A percentile compares a stretch with the other conserved stretches of the same genome.
Conservation (phyloP, 2,888 invertebrate genomes). For the Spialia ferax region DNA sequence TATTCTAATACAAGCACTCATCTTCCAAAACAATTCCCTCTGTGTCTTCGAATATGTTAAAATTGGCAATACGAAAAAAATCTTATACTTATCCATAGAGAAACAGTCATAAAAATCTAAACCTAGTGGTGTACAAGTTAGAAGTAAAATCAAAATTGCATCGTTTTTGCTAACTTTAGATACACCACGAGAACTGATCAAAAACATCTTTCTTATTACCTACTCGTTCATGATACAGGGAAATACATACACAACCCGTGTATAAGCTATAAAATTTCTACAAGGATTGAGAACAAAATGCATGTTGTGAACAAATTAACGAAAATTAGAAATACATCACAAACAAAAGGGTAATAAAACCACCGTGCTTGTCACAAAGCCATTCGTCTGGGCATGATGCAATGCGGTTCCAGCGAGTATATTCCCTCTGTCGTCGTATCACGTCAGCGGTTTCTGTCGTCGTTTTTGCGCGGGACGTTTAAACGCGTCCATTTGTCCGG, state of each 20-base stretch:
- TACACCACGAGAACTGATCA: too few species aligned
- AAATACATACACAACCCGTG: too few species aligned
- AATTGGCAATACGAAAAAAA: background rate
- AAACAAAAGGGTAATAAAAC: background rate
- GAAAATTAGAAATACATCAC: background rate
- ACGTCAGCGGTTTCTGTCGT: constrained; percentile 3
- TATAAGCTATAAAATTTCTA: too few species aligned
- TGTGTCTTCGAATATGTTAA: background rate
- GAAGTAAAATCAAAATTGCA: too few species aligned
- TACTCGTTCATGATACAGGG: too few species aligned
- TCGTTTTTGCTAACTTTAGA: too few species aligned
- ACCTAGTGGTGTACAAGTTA: too few species aligned
- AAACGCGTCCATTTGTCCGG: constrained; percentile 53
- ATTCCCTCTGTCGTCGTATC: constrained; percentile 6
- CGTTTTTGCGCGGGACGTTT: constrained; percentile 38
- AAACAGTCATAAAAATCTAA: too few species aligned
- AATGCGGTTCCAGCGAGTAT: constrained; percentile 3
- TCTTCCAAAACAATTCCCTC: background rate
- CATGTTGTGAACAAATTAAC: background rate
- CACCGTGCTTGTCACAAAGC: background rate
- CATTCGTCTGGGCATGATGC: constrained; percentile 7
- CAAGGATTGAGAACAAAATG: background rate
- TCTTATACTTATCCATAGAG: background rate
- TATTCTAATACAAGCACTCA: constrained; percentile 2
- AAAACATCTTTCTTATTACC: too few species aligned